Base-by-base conservation (phyloP, 2,797 vertebrate genomes). In the Acridotheres tristis region DNA sequence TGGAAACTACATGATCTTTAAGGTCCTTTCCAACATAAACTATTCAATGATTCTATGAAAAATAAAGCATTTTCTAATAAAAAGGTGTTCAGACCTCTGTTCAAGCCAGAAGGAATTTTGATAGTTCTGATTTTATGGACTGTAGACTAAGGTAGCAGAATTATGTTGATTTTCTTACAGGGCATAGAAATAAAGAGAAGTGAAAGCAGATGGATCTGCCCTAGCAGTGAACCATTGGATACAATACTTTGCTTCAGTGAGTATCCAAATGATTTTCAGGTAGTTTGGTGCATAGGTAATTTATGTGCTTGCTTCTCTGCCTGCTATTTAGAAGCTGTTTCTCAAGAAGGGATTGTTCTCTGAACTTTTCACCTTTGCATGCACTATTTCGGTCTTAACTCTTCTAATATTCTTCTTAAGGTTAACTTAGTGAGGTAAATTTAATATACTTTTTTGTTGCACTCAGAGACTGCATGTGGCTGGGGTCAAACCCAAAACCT, bases 261-360 rank as follows among this genome's bases (percentile, higher is more conserved):
- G 40, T 96, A 94, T 87, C 89, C 82, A 96, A 87, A 97, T 97
- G 91, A 93, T 89, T 97, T 97, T 97, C 89, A 93, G 79, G 94
- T 89, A 96, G 81, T 90, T 96, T 97, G 96, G 89, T 13, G 67
- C 95, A 89, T 50, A 93, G 94, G 92, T 96, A 96, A 97, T 97
- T 96, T 96, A 97, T 97, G 90, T 92, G 79, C 80, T 94, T 93
- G 40, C 1, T 95, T 97, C 92, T 93, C 92, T 95, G 50, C 71
- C 74, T 84, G 61, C 42, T 89, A 78, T 72, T 66, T 92, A 95
- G 81, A 95, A 96, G 50, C 91, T 93, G 29, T 95, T 97, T 96
- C 77, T 85, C 75, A 93, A 95, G 88, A 54, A 90, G 63, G 45
- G 32, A 79, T 93, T 96, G 87, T 58, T 92, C 77, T 95, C 87